Evolutionary conservation across 2,797 vertebrate genomes (phyloP), one percentile per base, ranked within the genome.

Genomic region (Nyctalus aviator): DNA sequence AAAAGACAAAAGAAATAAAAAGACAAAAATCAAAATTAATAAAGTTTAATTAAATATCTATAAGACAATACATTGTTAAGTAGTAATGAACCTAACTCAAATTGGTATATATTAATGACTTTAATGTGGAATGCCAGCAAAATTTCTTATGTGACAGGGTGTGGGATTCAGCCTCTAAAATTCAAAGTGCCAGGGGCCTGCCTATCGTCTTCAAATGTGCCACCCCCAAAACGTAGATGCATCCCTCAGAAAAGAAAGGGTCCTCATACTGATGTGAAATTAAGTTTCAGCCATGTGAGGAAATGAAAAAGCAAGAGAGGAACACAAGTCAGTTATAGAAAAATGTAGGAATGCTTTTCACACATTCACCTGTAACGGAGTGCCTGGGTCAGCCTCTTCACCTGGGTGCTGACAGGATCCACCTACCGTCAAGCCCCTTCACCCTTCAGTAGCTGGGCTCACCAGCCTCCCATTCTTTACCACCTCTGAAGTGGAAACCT

Each of bases 31-130:
- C 59, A 79, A 78, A 90, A 91, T 62, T 25, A 87, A 77, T 62
- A n/a, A 5, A 72, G 37, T 96, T 93, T 76, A 85, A 89, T 91
- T 93, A 90, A 90, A 66, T 72, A 82, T 59, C 86, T 91, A 48
- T 10, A 87, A 59, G 25, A 85, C 25, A 82, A 75, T 72, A 68
- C 66, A 50, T 1, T 71, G 71, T 92, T 62, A 32, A 91, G 48
- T 50, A 48, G 55, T 88, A 93, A 95, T 12, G 46, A 95, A 82
- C n/a, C 44, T 62, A 91, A 37, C 76, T 77, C 44, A 88, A 84
- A 68, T 17, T 77, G 50, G 32, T 62, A 76, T 44, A 76, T 62
- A 62, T 69, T 46, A 83, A 53, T 46, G 32, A 50, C 12, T 44
- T 94, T 68, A 72, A 92, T 68, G 59, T 62, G 59, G 32, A 89